These are phyloP conservation scores for Eolophus roseicapilla DNA, from an alignment of 2,113 vertebrate genomes.

Conservation along the genomic window DNA sequence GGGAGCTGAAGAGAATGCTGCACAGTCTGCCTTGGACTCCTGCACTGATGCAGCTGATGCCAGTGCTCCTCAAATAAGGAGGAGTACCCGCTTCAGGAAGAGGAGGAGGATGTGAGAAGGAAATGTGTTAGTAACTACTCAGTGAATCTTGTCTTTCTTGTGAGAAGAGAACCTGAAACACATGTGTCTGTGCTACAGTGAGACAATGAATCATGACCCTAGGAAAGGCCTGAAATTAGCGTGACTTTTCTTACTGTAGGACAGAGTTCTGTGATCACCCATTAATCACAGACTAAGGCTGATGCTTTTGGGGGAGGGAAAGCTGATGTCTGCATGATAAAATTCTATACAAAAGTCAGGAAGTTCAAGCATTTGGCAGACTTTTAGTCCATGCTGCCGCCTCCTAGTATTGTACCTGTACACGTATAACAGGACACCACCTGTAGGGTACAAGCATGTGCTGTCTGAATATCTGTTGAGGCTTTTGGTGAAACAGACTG, in stretches of 20 bases:
- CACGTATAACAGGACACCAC: not conserved
- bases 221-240: not conserved
- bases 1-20: not conserved
- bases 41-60: not conserved
- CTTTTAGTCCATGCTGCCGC: not conserved
- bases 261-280: not conserved
- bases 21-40: not conserved
- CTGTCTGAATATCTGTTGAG: not conserved
- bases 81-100: slow-evolving; percentile 27
- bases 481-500: not conserved
- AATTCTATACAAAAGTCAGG: not conserved
- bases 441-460: not conserved
- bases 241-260: not conserved
- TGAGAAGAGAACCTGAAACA: not conserved
- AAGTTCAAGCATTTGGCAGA: not conserved
- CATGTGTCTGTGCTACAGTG: not conserved
- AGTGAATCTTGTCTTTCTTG: not conserved
- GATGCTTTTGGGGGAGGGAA: not conserved
- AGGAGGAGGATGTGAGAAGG: slow-evolving; percentile 22
- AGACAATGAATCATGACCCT: not conserved
- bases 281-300: not conserved
- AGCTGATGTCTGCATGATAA: not conserved
- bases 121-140: not conserved
- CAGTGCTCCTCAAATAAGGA: slow-evolving; percentile 15
- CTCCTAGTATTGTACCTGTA: not conserved